Evolutionary conservation across 1,140 invertebrate genomes (phyloP).

Genomic region (Vanessa atalanta): DNA sequence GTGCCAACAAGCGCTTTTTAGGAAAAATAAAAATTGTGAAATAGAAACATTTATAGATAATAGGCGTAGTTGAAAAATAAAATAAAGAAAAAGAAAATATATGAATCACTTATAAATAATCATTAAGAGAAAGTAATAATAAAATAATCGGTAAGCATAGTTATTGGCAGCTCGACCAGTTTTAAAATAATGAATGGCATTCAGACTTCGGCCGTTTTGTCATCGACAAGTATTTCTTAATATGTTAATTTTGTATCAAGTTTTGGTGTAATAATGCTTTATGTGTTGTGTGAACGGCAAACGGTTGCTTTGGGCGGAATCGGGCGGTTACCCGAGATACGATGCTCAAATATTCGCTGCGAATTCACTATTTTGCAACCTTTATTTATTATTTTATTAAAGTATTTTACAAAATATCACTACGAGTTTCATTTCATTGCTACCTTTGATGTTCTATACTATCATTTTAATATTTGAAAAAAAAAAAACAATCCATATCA

Average conservation of each 20-base stretch:
- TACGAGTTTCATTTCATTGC: constrained; percentile 7
- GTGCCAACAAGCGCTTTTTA: constrained; percentile 29
- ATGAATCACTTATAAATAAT: constrained; percentile 9
- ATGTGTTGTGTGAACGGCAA: constrained; percentile 54
- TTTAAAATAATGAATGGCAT: constrained; percentile 2
- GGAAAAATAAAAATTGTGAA: constrained; percentile 13
- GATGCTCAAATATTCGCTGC: constrained; percentile 69
- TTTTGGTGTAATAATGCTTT: constrained; percentile 63
- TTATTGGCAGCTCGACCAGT: constrained; percentile 9
- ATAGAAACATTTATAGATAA: constrained; percentile 17
- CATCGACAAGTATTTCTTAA: constrained; percentile 12
- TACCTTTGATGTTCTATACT: background rate
- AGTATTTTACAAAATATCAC: constrained; percentile 64
- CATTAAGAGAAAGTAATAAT: constrained; percentile 7
- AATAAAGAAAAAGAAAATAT: constrained; percentile 12
- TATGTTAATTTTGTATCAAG: constrained; percentile 42
- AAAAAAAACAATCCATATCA: too few relatives aligned
- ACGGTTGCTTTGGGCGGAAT: constrained; percentile 41
- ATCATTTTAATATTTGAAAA: background rate
- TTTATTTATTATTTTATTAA: constrained; percentile 79
- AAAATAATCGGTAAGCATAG: background rate
- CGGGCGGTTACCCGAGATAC: constrained; percentile 42
- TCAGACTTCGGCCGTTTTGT: background rate
- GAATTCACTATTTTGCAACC: constrained; percentile 69
- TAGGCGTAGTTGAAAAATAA: constrained; percentile 13